phyloP scores from a whole-genome alignment of 2,113 vertebrate genomes.

The Lagopus leucura region DNA sequence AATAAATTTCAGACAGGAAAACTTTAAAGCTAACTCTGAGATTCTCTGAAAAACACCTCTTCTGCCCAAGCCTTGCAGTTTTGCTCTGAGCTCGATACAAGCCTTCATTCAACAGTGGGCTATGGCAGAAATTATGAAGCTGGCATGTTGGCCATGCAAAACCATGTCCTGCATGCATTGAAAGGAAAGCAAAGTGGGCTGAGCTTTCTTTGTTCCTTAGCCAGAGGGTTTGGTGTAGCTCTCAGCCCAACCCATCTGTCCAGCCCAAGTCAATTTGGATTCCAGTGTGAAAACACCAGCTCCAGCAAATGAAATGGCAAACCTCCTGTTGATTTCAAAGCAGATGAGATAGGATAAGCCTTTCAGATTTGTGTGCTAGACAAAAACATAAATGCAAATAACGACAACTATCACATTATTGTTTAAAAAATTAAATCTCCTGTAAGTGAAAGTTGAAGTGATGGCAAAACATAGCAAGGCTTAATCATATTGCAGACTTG shows the following conservation, averaged over 20 bases:
- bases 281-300: neutral
- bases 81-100: neutral
- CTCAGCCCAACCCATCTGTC: neutral
- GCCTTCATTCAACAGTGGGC: neutral
- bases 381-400: neutral
- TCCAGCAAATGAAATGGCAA: neutral
- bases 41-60: neutral
- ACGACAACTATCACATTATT: neutral
- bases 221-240: neutral
- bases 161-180: neutral
- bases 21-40: neutral
- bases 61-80: neutral
- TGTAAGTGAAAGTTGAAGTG: neutral
- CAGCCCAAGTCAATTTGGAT: neutral
- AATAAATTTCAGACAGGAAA: neutral
- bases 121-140: neutral
- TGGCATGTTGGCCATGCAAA: neutral
- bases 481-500: neutral
- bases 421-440: neutral
- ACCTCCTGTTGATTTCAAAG: neutral
- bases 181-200: conserved; percentile 6
- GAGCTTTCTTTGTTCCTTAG: neutral
- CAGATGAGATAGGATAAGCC: neutral
- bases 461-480: neutral
- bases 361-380: neutral